Percentiles rank a stretch among this genome's conserved stretches.
These are phyloP conservation scores for Plagodis pulveraria DNA, from an alignment of 2,888 invertebrate genomes.

Conservation along the genomic window DNA sequence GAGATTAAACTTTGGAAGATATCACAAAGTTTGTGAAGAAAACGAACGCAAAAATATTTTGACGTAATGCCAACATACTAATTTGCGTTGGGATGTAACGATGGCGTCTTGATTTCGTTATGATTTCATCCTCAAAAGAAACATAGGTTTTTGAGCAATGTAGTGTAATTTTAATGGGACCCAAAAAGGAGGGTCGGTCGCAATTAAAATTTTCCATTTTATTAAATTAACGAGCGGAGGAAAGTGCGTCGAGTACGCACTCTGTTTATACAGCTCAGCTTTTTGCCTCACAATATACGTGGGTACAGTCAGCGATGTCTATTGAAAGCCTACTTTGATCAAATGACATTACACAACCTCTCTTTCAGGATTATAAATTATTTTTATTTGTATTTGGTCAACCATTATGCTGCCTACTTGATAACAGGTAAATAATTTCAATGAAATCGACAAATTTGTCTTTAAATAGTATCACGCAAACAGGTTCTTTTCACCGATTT, in stretches of 20 bases:
- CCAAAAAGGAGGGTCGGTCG: slow-evolving; percentile 50
- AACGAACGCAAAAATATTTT: neutral
- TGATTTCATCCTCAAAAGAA: slow-evolving; percentile 49
- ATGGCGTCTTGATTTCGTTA: slow-evolving; percentile 44
- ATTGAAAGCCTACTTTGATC: slow-evolving; percentile 2
- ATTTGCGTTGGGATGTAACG: slow-evolving; percentile 37
- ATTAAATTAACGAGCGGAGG: slow-evolving; percentile 62
- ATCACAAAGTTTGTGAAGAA: neutral
- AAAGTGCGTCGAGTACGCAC: slow-evolving; percentile 47
- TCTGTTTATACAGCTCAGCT: slow-evolving; percentile 36
- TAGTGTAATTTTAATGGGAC: slow-evolving; percentile 60
- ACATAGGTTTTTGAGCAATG: slow-evolving; percentile 47
- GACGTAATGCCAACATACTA: slow-evolving; percentile 17
- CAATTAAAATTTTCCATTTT: slow-evolving; percentile 70
- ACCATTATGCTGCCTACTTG: no score
- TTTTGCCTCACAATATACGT: slow-evolving; percentile 28
- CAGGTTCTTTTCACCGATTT: no score
- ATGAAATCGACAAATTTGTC: no score
- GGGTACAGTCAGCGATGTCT: slow-evolving; percentile 4
- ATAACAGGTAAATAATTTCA: no score
- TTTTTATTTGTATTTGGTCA: neutral
- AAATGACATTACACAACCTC: neutral
- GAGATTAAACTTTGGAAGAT: neutral
- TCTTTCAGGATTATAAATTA: neutral
- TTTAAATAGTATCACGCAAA: no score